phyloP scores from a whole-genome alignment of 2,113 vertebrate genomes.

The Sceloporus undulatus region DNA sequence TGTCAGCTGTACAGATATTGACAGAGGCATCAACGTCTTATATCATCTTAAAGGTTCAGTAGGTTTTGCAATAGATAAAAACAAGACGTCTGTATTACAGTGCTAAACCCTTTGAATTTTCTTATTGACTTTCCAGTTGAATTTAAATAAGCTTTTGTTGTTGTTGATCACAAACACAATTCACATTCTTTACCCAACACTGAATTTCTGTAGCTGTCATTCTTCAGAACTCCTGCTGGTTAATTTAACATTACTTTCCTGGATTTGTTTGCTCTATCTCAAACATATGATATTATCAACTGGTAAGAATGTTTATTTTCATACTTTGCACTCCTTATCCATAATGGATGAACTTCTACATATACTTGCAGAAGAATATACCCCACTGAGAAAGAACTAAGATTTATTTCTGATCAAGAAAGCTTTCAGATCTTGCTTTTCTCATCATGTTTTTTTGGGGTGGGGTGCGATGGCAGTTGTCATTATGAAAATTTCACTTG shows the following conservation, averaged over 20 bases:
- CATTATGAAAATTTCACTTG: not conserved
- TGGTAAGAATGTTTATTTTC: constrained; percentile 16
- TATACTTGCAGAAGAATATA: constrained; percentile 4
- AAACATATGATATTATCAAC: constrained; percentile 4
- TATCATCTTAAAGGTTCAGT: not conserved
- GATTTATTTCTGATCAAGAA: not conserved
- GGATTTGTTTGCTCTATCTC: not conserved
- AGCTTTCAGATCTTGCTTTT: not conserved
- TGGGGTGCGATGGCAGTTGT: not conserved
- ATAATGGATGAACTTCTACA: constrained; percentile 9
- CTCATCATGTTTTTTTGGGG: not conserved
- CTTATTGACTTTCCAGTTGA: not conserved
- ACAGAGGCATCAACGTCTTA: not conserved
- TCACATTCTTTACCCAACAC: not conserved
- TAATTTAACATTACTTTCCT: not conserved
- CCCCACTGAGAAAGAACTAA: not conserved
- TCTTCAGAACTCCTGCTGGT: not conserved
- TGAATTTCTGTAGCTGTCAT: not conserved
- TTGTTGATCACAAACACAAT: not conserved
- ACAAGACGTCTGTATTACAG: not conserved
- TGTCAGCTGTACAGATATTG: not conserved
- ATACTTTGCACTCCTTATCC: not conserved
- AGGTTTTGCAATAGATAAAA: not conserved
- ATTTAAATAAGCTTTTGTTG: not conserved
- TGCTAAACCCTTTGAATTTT: not conserved